Conservation (phyloP, 2,113 vertebrate genomes). For the Podarcis muralis region DNA sequence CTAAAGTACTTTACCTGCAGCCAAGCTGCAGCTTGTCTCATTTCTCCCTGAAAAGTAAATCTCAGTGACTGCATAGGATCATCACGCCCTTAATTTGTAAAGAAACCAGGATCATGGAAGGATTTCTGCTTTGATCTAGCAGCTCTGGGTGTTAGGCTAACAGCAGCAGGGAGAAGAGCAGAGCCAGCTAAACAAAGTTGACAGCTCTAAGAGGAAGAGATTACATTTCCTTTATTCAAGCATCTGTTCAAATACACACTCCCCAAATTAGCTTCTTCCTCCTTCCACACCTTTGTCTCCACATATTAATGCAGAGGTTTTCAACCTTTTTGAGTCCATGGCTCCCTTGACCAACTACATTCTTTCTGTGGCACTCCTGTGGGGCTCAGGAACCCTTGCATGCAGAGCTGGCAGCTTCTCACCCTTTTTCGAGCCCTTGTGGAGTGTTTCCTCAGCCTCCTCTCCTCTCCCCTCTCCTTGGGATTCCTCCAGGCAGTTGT, state of each 20-base stretch:
- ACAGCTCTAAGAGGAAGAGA: conserved; percentile 26
- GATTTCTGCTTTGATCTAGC: conserved; percentile 9
- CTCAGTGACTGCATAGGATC: neutral
- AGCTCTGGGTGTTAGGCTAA: neutral
- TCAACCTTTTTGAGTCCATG: no score
- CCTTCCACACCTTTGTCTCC: conserved; percentile 4
- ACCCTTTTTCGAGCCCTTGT: no score
- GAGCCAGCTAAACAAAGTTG: conserved; percentile 10
- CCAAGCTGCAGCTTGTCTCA: neutral
- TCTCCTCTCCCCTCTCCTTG: no score
- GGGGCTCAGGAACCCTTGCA: no score
- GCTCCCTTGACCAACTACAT: no score
- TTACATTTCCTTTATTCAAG: conserved; percentile 31
- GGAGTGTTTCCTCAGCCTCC: no score
- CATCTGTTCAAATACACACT: conserved; percentile 30
- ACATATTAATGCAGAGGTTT: neutral
- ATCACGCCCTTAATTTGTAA: neutral
- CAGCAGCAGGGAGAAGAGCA: neutral
- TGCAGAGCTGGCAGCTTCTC: no score
- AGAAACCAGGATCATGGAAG: neutral
- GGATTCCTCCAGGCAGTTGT: no score
- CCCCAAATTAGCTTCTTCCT: conserved; percentile 10
- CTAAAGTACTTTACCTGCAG: neutral
- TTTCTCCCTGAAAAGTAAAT: neutral
- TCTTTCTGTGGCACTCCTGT: no score